Percentiles rank a stretch among this genome's conserved stretches.
phyloP scores from a whole-genome alignment of 2,113 vertebrate genomes.

The Rhodinocichla rosea region DNA sequence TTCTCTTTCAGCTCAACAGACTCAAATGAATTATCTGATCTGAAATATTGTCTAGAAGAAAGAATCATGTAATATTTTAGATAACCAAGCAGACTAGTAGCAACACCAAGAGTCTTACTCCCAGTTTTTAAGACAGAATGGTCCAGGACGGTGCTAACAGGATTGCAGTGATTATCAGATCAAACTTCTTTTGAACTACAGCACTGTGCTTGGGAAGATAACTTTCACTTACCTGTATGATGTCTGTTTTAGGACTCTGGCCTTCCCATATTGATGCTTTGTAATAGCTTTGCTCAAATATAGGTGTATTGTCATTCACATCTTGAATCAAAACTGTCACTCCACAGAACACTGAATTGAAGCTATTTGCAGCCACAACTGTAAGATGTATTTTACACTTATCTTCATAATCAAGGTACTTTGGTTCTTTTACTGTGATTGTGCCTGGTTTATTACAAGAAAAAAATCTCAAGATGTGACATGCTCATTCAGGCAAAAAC shows the following conservation, averaged over 20 bases:
- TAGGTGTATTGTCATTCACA: slow-evolving; percentile 84
- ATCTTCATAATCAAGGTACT: slow-evolving; percentile 83
- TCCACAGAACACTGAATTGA: slow-evolving; percentile 73
- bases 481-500: neutral
- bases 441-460: slow-evolving; percentile 72
- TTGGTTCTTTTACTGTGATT: slow-evolving; percentile 81
- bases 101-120: neutral
- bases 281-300: slow-evolving; percentile 80
- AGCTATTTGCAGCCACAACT: slow-evolving; percentile 78
- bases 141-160: neutral
- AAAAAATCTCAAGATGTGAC: neutral
- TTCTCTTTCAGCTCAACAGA: neutral
- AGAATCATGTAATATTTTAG: neutral
- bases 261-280: slow-evolving; percentile 83
- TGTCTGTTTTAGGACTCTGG: slow-evolving; percentile 71
- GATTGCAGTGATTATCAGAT: neutral
- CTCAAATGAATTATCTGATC: neutral
- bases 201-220: neutral
- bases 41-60: neutral
- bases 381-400: slow-evolving; percentile 74
- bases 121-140: neutral
- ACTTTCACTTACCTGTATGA: slow-evolving; percentile 81
- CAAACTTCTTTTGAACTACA: neutral
- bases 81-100: neutral
- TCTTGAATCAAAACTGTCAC: slow-evolving; percentile 82